Conservation (phyloP, 2,797 vertebrate genomes). For the Gallinago nigripennis region DNA sequence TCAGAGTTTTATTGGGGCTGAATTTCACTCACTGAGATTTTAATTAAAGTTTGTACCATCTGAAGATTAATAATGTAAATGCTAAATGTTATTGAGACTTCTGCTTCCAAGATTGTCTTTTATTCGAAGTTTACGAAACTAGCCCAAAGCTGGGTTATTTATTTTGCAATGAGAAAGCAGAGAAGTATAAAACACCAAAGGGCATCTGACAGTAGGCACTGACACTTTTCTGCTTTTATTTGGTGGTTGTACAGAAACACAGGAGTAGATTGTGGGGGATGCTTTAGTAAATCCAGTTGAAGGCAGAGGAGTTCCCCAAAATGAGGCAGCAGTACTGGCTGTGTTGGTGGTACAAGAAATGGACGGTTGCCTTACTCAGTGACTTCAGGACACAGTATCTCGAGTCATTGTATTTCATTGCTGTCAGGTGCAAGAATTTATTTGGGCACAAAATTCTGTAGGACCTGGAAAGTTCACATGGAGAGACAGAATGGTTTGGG, state of each 20-base stretch:
- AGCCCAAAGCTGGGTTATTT: neutral
- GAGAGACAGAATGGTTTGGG: neutral
- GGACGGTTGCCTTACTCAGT: neutral
- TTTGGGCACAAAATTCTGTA: neutral
- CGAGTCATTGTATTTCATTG: neutral
- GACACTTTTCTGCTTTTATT: neutral
- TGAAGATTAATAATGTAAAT: neutral
- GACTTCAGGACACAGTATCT: neutral
- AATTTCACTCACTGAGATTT: neutral
- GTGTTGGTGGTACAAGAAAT: neutral
- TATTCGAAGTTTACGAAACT: neutral
- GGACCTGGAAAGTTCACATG: neutral
- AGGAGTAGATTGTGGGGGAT: neutral
- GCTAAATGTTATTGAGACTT: neutral
- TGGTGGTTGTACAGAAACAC: neutral
- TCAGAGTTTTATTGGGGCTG: neutral
- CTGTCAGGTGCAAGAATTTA: neutral
- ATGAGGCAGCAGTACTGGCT: accelerated
- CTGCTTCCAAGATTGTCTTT: neutral
- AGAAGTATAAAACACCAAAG: neutral
- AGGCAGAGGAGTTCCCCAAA: neutral
- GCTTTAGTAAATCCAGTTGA: neutral
- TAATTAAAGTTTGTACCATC: neutral
- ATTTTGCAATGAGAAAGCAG: neutral
- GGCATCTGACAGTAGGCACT: neutral